A percentile compares a stretch with the other conserved stretches of the same genome.
phyloP scores from a whole-genome alignment of 1,140 invertebrate species.

The Trigoniulus corallinus region DNA sequence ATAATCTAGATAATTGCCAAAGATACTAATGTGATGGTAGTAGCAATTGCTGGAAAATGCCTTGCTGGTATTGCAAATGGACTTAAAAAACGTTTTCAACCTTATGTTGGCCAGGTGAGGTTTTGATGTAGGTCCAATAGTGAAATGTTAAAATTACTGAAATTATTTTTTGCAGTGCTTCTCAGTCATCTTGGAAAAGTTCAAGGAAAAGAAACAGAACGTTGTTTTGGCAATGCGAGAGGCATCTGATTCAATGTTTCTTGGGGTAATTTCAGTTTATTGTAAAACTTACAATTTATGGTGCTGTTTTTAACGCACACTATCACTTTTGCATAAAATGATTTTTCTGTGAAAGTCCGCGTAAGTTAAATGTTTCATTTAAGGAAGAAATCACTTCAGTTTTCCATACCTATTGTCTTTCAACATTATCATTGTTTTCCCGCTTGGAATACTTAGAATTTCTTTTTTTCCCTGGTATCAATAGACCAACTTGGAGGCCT shows the following conservation, averaged over 20 bases:
- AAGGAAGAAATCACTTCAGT: too few species aligned
- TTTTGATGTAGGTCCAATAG: background rate
- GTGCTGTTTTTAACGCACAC: background rate
- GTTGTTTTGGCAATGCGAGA: constrained; percentile 72
- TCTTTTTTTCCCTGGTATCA: too few species aligned
- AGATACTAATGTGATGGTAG: constrained; percentile 89
- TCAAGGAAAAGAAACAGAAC: constrained; percentile 91
- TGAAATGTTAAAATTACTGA: background rate
- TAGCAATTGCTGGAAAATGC: constrained; percentile 70
- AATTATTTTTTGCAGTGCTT: constrained; percentile 38
- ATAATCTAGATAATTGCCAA: constrained; percentile 55
- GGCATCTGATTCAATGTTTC: constrained; percentile 79
- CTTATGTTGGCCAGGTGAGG: constrained; percentile 44
- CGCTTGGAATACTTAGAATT: too few species aligned
- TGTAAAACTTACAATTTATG: background rate
- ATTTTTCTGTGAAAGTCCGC: too few species aligned
- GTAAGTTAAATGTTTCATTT: too few species aligned
- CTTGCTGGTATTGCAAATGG: constrained; percentile 65
- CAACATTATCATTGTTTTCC: too few species aligned
- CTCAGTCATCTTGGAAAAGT: constrained; percentile 75
- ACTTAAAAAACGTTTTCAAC: constrained; percentile 69
- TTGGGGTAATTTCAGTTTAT: constrained; percentile 39
- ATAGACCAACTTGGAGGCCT: constrained; percentile 66
- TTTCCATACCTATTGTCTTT: too few species aligned
- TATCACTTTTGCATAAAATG: too few species aligned